Evolutionary conservation across 2,113 vertebrate species (phyloP).

Genomic region (Halcyon malimbica): DNA sequence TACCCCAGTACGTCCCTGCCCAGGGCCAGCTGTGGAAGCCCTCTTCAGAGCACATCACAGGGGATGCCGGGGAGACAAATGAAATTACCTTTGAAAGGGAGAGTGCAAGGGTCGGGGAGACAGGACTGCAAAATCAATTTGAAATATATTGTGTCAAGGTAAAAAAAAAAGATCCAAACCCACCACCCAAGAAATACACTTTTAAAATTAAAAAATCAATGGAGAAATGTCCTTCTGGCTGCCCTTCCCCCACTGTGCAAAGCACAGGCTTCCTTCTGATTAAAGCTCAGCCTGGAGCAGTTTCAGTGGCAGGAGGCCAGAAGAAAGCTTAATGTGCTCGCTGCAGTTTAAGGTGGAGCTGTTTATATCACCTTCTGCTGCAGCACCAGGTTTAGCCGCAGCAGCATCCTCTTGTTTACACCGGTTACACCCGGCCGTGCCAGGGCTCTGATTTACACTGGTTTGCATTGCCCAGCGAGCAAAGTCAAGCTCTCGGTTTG

Average conservation of each 20-base stretch:
- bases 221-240: conserved; percentile 37
- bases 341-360: conserved; percentile 74
- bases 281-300: conserved; percentile 61
- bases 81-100: not conserved
- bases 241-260: conserved; percentile 45
- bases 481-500: accelerated
- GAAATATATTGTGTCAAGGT: conserved; percentile 37
- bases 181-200: conserved; percentile 8
- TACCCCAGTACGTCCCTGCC: not conserved
- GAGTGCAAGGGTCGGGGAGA: not conserved
- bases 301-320: conserved; percentile 66
- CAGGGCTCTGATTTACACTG: not conserved
- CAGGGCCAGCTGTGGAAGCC: not conserved
- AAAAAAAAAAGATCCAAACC: not conserved
- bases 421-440: accelerated
- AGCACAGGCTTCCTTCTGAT: conserved; percentile 69
- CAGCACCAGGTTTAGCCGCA: not conserved
- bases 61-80: not conserved
- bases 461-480: accelerated
- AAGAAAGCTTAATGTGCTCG: conserved; percentile 57
- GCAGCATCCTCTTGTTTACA: not conserved
- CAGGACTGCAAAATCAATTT: conserved; percentile 44
- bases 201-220: conserved; percentile 56
- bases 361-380: not conserved
- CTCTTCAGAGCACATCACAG: not conserved